Evolutionary conservation across 2,113 vertebrate species (phyloP).

Genomic region (Lasiurus cinereus): DNA sequence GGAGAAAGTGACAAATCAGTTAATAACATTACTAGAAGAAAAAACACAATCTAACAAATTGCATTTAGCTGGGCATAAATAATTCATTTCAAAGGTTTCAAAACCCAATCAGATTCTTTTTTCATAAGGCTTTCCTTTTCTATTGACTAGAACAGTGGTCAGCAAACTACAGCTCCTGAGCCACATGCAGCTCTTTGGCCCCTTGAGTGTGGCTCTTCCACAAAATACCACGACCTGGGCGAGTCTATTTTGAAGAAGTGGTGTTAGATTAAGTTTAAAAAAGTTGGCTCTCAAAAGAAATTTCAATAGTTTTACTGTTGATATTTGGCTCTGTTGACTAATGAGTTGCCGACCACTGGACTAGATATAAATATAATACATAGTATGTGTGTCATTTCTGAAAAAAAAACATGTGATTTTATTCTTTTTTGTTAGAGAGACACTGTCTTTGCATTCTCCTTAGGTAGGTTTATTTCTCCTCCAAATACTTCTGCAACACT

Average conservation of each 20-base stretch:
- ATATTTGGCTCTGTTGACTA: no score
- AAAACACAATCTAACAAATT: neutral
- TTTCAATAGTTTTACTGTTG: no score
- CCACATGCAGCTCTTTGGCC: no score
- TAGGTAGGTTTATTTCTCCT: neutral
- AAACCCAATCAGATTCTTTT: neutral
- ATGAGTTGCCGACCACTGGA: no score
- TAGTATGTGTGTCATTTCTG: neutral
- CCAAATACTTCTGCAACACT: neutral
- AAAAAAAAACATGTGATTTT: neutral
- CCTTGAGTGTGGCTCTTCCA: no score
- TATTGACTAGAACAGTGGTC: neutral
- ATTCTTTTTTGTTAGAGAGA: neutral
- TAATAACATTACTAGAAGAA: neutral
- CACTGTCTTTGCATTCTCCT: neutral
- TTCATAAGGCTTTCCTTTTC: neutral
- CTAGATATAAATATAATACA: neutral
- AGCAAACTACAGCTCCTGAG: no score
- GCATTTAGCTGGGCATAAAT: neutral
- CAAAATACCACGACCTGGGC: no score
- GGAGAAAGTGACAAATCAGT: neutral
- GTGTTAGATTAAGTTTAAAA: no score
- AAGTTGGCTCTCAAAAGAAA: no score
- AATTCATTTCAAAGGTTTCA: neutral
- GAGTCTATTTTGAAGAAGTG: no score